These are phyloP conservation scores for Zygogramma bicolorata DNA, from an alignment of 2,888 invertebrate genomes.

Conservation along the genomic window DNA sequence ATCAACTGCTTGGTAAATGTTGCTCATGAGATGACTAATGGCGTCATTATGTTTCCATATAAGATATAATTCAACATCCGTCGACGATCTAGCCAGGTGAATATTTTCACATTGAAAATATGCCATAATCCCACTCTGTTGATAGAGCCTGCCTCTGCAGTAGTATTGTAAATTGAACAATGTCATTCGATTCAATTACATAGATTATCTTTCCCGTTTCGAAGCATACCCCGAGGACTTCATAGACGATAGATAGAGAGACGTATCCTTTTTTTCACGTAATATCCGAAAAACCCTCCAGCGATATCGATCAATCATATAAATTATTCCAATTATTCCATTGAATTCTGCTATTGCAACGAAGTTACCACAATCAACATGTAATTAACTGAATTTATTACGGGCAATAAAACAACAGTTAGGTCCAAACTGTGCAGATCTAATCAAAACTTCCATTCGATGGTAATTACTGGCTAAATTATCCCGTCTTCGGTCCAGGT, in stretches of 20 bases:
- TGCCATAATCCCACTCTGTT: too few relatives aligned
- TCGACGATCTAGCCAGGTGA: too few relatives aligned
- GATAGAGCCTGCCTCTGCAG: too few relatives aligned
- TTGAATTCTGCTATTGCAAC: background rate
- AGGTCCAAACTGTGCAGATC: constrained; percentile 56
- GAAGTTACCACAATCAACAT: constrained; percentile 18
- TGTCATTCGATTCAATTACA: background rate
- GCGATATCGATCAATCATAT: background rate
- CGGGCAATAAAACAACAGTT: constrained; percentile 56
- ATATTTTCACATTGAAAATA: too few relatives aligned
- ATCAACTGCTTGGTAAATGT: too few relatives aligned
- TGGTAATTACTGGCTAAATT: constrained; percentile 61
- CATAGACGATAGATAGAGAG: background rate
- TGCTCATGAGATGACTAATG: too few relatives aligned
- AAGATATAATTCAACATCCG: too few relatives aligned
- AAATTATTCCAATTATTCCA: constrained; percentile 8
- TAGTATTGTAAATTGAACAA: background rate
- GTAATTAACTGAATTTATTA: constrained; percentile 13
- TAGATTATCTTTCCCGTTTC: background rate
- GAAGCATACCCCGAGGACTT: background rate
- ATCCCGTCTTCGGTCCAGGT: constrained; percentile 30
- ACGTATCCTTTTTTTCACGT: background rate
- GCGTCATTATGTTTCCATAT: too few relatives aligned
- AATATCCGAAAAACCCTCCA: background rate
- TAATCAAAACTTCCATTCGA: constrained; percentile 62